phyloP scores from a whole-genome alignment of 2,888 invertebrate genomes.

The Ectemnius continuus region DNA sequence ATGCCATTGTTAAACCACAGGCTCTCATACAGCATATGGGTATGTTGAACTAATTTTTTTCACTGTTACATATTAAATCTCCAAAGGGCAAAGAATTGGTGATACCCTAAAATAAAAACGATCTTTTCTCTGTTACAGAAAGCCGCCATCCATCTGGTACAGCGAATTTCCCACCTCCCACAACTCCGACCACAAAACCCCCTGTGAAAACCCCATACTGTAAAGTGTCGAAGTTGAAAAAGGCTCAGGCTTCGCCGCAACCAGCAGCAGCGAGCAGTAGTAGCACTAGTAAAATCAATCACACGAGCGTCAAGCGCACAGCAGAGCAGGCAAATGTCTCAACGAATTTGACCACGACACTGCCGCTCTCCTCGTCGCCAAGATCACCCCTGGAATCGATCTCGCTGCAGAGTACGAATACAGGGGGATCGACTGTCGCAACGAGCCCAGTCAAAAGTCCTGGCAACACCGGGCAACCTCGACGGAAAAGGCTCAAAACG shows the following conservation, averaged over 20 bases:
- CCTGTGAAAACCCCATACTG: conserved; percentile 74
- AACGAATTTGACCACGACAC: conserved; percentile 54
- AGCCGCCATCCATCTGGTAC: conserved; percentile 75
- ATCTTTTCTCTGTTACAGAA: conserved; percentile 62
- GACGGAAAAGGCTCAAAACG: conserved; percentile 74
- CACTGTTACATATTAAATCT: not conserved
- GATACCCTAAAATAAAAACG: not conserved
- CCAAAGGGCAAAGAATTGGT: not conserved
- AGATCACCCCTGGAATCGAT: conserved; percentile 73
- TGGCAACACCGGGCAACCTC: conserved; percentile 62
- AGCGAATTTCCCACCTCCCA: conserved; percentile 71
- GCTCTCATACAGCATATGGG: conserved; percentile 87
- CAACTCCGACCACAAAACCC: conserved; percentile 69
- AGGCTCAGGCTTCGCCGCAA: conserved; percentile 61
- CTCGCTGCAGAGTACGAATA: conserved; percentile 60
- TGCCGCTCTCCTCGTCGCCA: conserved; percentile 68
- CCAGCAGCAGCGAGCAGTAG: conserved; percentile 6
- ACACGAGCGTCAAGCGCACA: conserved; percentile 69
- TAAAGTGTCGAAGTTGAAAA: conserved; percentile 75
- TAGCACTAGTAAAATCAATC: conserved; percentile 60
- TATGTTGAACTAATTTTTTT: conserved; percentile 49
- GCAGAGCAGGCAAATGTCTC: conserved; percentile 58
- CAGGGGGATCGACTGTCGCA: conserved; percentile 38
- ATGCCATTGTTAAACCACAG: conserved; percentile 87
- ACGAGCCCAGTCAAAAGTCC: conserved; percentile 74